Base-by-base conservation (phyloP, 1,140 invertebrate genomes). In the Hormaphis cornu region DNA sequence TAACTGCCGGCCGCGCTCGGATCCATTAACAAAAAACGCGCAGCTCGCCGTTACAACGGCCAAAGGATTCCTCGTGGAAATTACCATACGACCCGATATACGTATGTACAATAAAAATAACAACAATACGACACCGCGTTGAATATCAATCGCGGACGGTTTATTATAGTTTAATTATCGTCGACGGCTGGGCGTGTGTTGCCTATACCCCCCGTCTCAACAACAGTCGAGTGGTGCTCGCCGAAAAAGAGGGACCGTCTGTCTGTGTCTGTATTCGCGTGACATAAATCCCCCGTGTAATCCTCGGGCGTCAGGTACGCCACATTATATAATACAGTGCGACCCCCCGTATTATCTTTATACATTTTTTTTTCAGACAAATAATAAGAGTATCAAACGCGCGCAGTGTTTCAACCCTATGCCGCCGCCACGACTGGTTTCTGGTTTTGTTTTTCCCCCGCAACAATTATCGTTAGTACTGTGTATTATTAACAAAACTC, bases 101-200 rank as follows among this genome's bases (percentile, higher is more conserved):
- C 8, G 30, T 22, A 10, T 4, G 30, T 22, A 37, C 9, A 9
- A n/a, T 24, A 24, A 1, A 7, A 22, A 37, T 58, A 16, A 40
- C 12, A 18, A 53, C 30, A 30, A 56, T 35, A 35, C 12, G 33
- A 22, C 37, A 58, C 54, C 54, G n/a, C 54, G 54, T 58, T 58
- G 54, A 40, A 58, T 58, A 40, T 58, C n/a, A 33, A 58, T 58
- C 54, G 54, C 30, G 9, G 54, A 58, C 20, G 54, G 54, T 58
- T 58, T 58, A 58, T 58, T 58, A 58, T 58, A 58, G 54, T 58
- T 58, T 58, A 58, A 58, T 58, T 58, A 58, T 58, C 54, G 54
- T 58, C 54, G 30, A 9, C 30, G 54, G 24, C 54, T 33, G 33
- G 54, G 54, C 24, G 54, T 24, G n/a, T n/a, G n/a, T n/a, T n/a